Conservation (phyloP, 2,888 invertebrate genomes). For the Ellobium chinense region DNA sequence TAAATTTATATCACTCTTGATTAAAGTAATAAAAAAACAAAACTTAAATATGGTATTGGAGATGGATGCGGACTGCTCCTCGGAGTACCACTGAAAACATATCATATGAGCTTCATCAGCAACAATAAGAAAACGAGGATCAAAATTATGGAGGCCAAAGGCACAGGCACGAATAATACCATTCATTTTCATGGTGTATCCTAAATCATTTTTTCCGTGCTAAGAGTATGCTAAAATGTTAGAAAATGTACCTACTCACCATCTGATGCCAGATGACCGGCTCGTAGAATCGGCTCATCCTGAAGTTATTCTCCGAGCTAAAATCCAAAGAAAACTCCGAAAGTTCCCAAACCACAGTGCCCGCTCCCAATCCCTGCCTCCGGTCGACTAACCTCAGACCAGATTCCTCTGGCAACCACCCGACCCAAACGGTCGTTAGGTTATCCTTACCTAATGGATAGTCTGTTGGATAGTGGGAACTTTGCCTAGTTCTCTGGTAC, state of each 20-base stretch:
- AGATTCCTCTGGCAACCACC: background rate
- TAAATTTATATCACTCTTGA: too few species aligned
- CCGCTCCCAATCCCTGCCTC: constrained; percentile 14
- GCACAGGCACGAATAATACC: too few species aligned
- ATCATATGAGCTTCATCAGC: too few species aligned
- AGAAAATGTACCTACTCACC: constrained; percentile 6
- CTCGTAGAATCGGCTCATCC: constrained; percentile 5
- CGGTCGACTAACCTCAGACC: background rate
- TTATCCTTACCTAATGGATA: background rate
- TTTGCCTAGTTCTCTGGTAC: background rate
- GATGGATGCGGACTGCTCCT: too few species aligned
- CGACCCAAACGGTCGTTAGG: background rate
- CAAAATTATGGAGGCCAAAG: too few species aligned
- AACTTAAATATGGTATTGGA: too few species aligned
- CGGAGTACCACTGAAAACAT: too few species aligned
- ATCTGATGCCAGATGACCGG: constrained; percentile 4
- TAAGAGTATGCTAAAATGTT: too few species aligned
- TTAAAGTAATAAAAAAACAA: too few species aligned
- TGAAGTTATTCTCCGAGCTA: background rate
- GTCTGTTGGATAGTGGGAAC: background rate
- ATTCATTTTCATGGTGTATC: background rate
- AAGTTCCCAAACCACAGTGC: background rate
- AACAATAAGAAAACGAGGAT: too few species aligned
- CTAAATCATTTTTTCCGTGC: background rate
- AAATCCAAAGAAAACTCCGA: background rate